Percentiles rank a stretch among this genome's conserved stretches.
Conservation (phyloP, 2,888 invertebrate species). For the Leistus spinibarbis region DNA sequence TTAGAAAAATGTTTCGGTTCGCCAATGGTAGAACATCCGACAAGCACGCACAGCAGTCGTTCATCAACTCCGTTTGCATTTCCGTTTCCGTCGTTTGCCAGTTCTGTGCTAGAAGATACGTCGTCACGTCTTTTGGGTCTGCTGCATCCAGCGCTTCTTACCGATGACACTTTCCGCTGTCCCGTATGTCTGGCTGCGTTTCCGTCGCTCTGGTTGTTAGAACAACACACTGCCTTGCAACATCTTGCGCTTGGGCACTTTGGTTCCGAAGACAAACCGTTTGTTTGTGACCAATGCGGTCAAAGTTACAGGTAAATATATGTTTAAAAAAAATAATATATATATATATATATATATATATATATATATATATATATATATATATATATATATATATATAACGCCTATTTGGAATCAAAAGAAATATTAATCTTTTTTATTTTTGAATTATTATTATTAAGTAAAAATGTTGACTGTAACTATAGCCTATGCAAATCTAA, state of each 20-base stretch:
- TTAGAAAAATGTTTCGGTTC: slow-evolving; percentile 58
- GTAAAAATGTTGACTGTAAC: no score
- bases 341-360: neutral
- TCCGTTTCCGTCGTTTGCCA: slow-evolving; percentile 60
- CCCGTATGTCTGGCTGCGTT: slow-evolving; percentile 85
- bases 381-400: neutral
- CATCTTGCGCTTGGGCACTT: slow-evolving; percentile 64
- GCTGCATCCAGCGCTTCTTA: slow-evolving; percentile 58
- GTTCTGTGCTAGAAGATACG: slow-evolving; percentile 57
- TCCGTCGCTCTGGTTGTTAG: slow-evolving; percentile 85
- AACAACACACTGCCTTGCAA: slow-evolving; percentile 84
- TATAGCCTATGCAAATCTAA: no score
- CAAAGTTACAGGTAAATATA: slow-evolving; percentile 74
- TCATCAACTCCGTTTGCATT: slow-evolving; percentile 65
- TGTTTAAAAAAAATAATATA: no score
- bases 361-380: no score
- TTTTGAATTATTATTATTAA: no score
- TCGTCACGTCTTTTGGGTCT: slow-evolving; percentile 63
- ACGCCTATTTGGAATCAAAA: no score
- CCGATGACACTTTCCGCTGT: slow-evolving; percentile 64
- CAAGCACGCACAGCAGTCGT: slow-evolving; percentile 57
- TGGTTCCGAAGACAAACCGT: slow-evolving; percentile 77
- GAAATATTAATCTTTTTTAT: no score
- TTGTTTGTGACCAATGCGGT: slow-evolving; percentile 90
- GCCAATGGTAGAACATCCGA: slow-evolving; percentile 54